phyloP scores from a whole-genome alignment of 2,888 invertebrate genomes.

The Sesamia inferens region DNA sequence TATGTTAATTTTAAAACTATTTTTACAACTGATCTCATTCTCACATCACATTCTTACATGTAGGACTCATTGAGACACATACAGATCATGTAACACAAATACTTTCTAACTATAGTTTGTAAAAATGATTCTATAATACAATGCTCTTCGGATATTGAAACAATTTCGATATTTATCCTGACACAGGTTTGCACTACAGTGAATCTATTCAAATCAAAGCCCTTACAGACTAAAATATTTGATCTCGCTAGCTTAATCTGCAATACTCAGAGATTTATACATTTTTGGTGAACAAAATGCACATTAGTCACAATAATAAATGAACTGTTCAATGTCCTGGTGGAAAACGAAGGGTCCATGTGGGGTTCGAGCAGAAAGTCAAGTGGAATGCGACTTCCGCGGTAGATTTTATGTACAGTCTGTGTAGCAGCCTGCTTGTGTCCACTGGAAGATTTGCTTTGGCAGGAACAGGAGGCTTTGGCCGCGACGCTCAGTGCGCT shows the following conservation, averaged over 20 bases:
- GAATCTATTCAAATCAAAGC: conserved; percentile 38
- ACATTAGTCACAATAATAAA: conserved; percentile 41
- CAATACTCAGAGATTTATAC: conserved; percentile 43
- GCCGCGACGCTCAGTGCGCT: neutral
- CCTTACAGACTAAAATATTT: conserved; percentile 59
- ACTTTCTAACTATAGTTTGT: conserved; percentile 42
- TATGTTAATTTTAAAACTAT: conserved; percentile 36
- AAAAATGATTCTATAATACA: conserved; percentile 60
- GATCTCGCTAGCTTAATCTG: conserved; percentile 58
- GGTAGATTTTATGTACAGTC: conserved; percentile 42
- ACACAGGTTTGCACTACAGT: conserved; percentile 14
- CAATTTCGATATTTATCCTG: conserved; percentile 38
- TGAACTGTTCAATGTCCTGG: conserved; percentile 15
- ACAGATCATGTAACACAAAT: conserved; percentile 43
- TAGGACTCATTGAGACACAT: conserved; percentile 36
- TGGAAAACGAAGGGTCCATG: conserved; percentile 22
- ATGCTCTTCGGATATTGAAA: conserved; percentile 32
- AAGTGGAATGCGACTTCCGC: conserved; percentile 48
- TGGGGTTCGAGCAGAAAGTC: conserved; percentile 51
- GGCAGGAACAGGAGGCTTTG: conserved; percentile 10
- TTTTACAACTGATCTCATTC: conserved; percentile 48
- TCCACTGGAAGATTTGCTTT: conserved; percentile 38
- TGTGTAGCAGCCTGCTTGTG: conserved; percentile 30
- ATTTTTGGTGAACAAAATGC: conserved; percentile 59
- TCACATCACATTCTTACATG: conserved; percentile 38